Evolutionary conservation across 92 coral and sea anemone species (phyloP), one percentile per base, ranked within the genome.

Genomic region (Heteractis magnifica): DNA sequence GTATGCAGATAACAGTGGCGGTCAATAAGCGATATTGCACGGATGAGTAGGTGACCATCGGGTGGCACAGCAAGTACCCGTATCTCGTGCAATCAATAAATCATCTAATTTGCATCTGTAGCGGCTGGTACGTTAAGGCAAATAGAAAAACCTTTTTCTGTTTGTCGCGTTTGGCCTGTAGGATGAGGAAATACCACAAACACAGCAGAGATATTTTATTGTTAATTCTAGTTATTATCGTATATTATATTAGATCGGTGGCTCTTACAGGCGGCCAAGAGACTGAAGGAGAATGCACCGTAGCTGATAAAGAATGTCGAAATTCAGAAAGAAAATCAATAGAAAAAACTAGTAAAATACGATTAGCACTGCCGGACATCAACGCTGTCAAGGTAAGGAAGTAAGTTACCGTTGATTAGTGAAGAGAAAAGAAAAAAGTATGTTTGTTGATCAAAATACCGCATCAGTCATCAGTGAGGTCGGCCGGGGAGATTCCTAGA

Each of bases 1-100:
- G n/a, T n/a, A n/a, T n/a, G n/a, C n/a, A n/a, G n/a, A n/a, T n/a
- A n/a, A n/a, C n/a, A n/a, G n/a, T n/a, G n/a, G n/a, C n/a, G 0
- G 65, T 59, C 83, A 65, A 80, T 71, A 59, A 64, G 51, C n/a
- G 52, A 4, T 71, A 68, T 78, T 78, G 88, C 72, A 85, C 81
- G 88, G 83, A 78, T 71, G 78, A 53, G 77, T 73, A 48, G 82
- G 72, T 78, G 81, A 49, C 68, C 77, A 23, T 13, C 23, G 44
- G 23, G 15, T 68, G 73, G n/a, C n/a, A n/a, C n/a, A n/a, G 81
- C 85, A 62, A 72, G 78, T 80, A 89, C 92, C 92, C 62, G 92
- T 41, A 68, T 48, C 80, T 58, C 82, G 77, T 73, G 64, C 15
- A 74, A 89, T 89, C 82, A 89, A 89, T 89, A 89, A 86, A 82